Evolutionary conservation across 2,888 invertebrate species (phyloP), one percentile per base, ranked within the genome.

Genomic region (Pachycephus smyrnensis): DNA sequence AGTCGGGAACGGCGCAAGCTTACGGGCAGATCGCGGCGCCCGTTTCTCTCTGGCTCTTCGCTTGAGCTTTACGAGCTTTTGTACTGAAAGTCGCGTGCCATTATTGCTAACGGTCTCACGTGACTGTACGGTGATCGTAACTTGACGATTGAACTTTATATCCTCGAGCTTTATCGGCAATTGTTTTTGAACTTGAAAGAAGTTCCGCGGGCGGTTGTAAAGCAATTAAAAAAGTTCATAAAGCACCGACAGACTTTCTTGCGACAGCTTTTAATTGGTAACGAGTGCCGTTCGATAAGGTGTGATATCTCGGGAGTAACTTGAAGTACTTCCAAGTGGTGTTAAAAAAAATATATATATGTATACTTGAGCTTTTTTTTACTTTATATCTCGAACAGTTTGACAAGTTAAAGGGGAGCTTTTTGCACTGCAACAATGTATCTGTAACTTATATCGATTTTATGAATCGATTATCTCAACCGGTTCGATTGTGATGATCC

Each of bases 1-100:
- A 89, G 89, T 89, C 84, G 85, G 80, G 85, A 84, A 86, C 82
- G 82, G 80, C 84, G 84, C 83, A 83, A 83, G 85, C 85, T 80
- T 80, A 71, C 30, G 71, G 30, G 35, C n/a, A 33, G 71, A 33
- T 31, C 68, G 55, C 55, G 23, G 55, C 55, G 55, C 55, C 55
- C 55, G 55, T 23, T 55, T 55, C 55, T 23, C 55, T 55, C 55
- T 31, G n/a, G 31, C 69, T 69, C 12, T 73, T 33, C 76, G 75
- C 36, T 69, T 77, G 77, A 75, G 68, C 69, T 73, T 69, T 68
- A 15, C 69, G 32, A 37, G 73, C 31, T 35, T 69, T 36, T n/a
- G 75, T 76, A 73, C 36, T 69, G 73, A 15, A 33, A n/a, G 9
- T 30, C 32, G 30, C 1, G 15, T 15, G 15, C 40, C 40, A 15